Conservation (phyloP, 2,113 vertebrate genomes). For the Tenrec ecaudatus region DNA sequence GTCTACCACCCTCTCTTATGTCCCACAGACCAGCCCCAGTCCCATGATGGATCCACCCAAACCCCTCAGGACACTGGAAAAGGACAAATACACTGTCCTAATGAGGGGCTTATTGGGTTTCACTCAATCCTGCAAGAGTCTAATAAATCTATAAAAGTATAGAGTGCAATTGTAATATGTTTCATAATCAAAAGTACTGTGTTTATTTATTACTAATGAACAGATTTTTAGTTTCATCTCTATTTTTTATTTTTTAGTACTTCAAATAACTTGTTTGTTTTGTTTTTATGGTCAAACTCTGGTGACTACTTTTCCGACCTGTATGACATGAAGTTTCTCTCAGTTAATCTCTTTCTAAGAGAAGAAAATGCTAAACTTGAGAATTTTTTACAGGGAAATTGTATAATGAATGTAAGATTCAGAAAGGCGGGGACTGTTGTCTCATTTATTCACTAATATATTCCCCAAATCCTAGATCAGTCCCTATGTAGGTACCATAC, state of each 20-base stretch:
- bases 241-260: neutral
- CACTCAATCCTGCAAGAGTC: too few relatives aligned
- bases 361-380: neutral
- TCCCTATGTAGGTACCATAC: neutral
- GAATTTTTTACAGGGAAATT: slow-evolving; percentile 11
- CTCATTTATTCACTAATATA: neutral
- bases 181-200: neutral
- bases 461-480: neutral
- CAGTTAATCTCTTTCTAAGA: slow-evolving; percentile 6
- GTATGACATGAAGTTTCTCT: neutral
- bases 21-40: too few relatives aligned
- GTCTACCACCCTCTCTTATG: too few relatives aligned
- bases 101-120: too few relatives aligned
- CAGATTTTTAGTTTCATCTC: slow-evolving; percentile 10
- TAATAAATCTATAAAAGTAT: neutral
- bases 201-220: neutral
- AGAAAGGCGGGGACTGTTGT: neutral
- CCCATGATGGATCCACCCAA: too few relatives aligned
- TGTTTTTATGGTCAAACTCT: slow-evolving; percentile 2
- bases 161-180: neutral
- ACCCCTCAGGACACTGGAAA: too few relatives aligned
- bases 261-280: neutral
- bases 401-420: neutral
- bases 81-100: too few relatives aligned
- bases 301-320: neutral